These are phyloP conservation scores for Danaus melanippus DNA, from an alignment of 1,140 invertebrate genomes.

Conservation along the genomic window DNA sequence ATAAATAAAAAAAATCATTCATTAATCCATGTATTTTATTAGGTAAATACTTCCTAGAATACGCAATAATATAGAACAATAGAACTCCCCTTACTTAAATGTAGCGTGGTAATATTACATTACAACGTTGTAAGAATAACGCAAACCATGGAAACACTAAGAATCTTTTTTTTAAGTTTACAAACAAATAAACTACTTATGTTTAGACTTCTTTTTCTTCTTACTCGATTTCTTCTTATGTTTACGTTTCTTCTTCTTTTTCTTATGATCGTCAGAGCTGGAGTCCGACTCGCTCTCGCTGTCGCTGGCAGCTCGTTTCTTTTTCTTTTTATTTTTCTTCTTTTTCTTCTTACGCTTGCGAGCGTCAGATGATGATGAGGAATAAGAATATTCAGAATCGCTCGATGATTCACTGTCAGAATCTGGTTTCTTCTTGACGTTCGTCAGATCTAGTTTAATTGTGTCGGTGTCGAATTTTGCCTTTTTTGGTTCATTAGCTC, in stretches of 20 bases:
- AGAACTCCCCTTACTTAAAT: constrained; percentile 16
- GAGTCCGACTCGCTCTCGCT: constrained; percentile 65
- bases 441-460: constrained; percentile 63
- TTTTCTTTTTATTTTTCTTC: constrained; percentile 64
- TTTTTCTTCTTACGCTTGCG: constrained; percentile 65
- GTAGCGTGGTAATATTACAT: constrained; percentile 11
- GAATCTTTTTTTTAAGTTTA: constrained; percentile 11
- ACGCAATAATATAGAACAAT: constrained; percentile 14
- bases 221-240: constrained; percentile 70
- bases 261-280: constrained; percentile 69
- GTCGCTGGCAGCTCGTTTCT: constrained; percentile 58
- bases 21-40: constrained; percentile 18
- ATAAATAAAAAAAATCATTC: too few species aligned
- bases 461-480: constrained; percentile 52
- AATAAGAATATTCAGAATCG: constrained; percentile 54
- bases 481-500: constrained; percentile 45
- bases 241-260: constrained; percentile 70
- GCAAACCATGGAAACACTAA: constrained; percentile 21
- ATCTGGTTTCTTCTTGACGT: constrained; percentile 66
- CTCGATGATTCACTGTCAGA: constrained; percentile 60
- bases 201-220: constrained; percentile 72
- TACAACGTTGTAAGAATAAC: constrained; percentile 22
- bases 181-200: constrained; percentile 41
- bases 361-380: constrained; percentile 60
- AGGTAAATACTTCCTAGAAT: constrained; percentile 23